Evolutionary conservation across 2,113 vertebrate genomes (phyloP).

Genomic region (Turdus rufiventris): DNA sequence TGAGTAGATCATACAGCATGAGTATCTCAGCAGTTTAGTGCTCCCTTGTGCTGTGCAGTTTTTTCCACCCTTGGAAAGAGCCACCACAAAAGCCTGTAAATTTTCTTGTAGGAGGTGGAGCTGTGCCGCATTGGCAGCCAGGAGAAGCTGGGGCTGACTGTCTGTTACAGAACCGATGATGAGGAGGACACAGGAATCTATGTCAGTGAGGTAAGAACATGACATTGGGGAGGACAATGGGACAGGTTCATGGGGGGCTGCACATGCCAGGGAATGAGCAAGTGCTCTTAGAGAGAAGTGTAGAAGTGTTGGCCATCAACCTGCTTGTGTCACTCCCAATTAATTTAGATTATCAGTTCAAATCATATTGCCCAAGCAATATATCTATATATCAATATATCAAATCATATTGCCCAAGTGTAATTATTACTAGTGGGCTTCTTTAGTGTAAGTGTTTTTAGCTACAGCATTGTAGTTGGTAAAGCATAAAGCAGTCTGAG

Average conservation of each 20-base stretch:
- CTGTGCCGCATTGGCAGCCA: slow-evolving; percentile 88
- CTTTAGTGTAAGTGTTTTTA: slow-evolving; percentile 32
- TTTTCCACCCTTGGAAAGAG: not conserved
- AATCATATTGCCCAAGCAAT: slow-evolving; percentile 28
- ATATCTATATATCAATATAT: no score
- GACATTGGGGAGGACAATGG: not conserved
- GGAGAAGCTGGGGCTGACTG: slow-evolving; percentile 93
- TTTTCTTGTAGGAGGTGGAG: slow-evolving; percentile 85
- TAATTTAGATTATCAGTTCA: slow-evolving; percentile 20
- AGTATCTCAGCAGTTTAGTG: not conserved
- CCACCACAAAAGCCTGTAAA: not conserved
- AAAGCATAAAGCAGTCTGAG: not conserved
- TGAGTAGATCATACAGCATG: not conserved
- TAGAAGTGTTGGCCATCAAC: not conserved
- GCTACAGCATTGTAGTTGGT: not conserved
- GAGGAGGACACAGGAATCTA: slow-evolving; percentile 94
- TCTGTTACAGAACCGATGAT: slow-evolving; percentile 95
- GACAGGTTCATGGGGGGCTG: not conserved
- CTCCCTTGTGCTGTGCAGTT: not conserved
- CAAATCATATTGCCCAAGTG: not conserved
- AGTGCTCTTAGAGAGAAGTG: not conserved
- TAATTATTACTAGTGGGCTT: slow-evolving; percentile 52
- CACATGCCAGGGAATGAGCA: not conserved
- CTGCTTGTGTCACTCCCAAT: slow-evolving; percentile 39
- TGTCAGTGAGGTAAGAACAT: slow-evolving; percentile 86